Evolutionary conservation across 2,797 vertebrate species (phyloP).

Genomic region (Acanthurus tractus): DNA sequence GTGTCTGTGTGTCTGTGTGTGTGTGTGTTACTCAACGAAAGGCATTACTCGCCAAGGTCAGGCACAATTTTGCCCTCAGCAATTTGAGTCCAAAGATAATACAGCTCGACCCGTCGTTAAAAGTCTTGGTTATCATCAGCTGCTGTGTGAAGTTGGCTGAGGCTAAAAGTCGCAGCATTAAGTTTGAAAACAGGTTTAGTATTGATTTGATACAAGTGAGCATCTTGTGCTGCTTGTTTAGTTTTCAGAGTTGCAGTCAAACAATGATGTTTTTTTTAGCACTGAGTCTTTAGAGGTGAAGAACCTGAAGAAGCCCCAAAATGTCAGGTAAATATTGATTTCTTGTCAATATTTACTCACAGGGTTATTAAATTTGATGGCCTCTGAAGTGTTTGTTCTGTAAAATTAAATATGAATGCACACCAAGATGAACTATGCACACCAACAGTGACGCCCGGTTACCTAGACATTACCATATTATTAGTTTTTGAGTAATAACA

Average conservation of each 20-base stretch:
- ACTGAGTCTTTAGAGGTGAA: neutral
- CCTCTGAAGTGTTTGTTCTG: neutral
- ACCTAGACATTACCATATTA: too few species aligned
- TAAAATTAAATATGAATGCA: neutral
- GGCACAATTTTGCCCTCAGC: constrained; percentile 48
- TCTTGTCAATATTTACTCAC: neutral
- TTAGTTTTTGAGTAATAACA: constrained; percentile 6
- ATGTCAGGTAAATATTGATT: neutral
- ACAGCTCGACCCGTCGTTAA: constrained; percentile 50
- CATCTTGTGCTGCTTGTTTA: neutral
- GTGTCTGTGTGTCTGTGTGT: constrained; percentile 15
- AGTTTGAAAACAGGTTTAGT: constrained; percentile 45
- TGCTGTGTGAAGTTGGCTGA: constrained; percentile 37
- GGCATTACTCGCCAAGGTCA: constrained; percentile 50
- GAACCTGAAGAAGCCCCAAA: neutral
- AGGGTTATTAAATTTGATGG: neutral
- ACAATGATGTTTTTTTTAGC: neutral
- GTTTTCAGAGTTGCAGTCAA: neutral
- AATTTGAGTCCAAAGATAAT: constrained; percentile 67
- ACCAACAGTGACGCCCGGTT: too few species aligned
- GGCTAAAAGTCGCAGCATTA: constrained; percentile 46
- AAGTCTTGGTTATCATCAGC: constrained; percentile 72
- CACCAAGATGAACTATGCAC: too few species aligned
- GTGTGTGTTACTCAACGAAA: constrained; percentile 35
- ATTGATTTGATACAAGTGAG: constrained; percentile 32